Evolutionary conservation across 2,113 vertebrate species (phyloP), one percentile per base, ranked within the genome.

Genomic region (Sclerurus mexicanus): DNA sequence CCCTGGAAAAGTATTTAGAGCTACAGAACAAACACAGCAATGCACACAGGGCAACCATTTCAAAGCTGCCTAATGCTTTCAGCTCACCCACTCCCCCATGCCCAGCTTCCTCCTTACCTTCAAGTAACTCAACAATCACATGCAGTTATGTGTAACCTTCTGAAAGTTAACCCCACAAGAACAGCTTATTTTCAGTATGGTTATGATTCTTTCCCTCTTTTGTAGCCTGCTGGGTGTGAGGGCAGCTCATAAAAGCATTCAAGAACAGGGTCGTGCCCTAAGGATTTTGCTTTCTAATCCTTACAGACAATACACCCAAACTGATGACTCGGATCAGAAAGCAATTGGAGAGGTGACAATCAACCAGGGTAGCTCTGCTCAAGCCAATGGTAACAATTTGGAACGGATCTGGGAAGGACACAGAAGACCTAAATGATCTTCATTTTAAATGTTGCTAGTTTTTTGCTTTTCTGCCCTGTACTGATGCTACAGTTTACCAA

Each of bases 131-230:
- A 52, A 33, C 56, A 14, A 4, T 44, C 17, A 14, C 37, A 39
- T 0, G 7, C 13, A 46, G n/a, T 8, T 24, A 8, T 0, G 0
- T 12, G 69, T 4, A 19, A 14, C 37, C 60, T 69, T 42, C 72
- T n/a, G 27, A 9, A 35, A 49, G 59, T 14, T 64, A 55, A 19
- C 27, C 47, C 67, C 50, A 33, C 35, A 30, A 12, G 35, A 95
- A 74, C 0, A 30, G 33, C 16, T 72, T 22, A 8, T 27, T 69
- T 80, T 49, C 55, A 31, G 22, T 5, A 4, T 6, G 35, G 22
- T 22, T 72, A 16, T 21, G 19, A 4, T 30, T 50, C 50, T 7
- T 17, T 7, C 15, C 50, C 55, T 30, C n/a, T 44, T 30, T 49
- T 87, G 44, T 14, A 82, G 77, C 56, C 64, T 81, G 47, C 60